Conservation (phyloP, 2,888 invertebrate genomes). For the Scelioninae gen. 1 region DNA sequence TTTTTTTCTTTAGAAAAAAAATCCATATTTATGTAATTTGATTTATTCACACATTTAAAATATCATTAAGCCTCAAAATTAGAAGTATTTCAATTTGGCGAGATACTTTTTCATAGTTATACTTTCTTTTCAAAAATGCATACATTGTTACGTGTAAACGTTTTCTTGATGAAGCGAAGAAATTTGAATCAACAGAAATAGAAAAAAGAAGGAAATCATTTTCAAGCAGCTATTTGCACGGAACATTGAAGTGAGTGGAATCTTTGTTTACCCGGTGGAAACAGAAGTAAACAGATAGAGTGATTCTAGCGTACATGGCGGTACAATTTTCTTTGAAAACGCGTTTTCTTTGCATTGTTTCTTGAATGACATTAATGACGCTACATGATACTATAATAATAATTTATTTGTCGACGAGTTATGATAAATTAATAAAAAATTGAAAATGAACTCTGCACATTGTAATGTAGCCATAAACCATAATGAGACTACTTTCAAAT, state of each 20-base stretch:
- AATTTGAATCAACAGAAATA: slow-evolving; percentile 58
- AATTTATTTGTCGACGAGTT: slow-evolving; percentile 19
- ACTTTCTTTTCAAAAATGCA: slow-evolving; percentile 28
- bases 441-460: neutral
- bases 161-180: slow-evolving; percentile 49
- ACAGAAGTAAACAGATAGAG: slow-evolving; percentile 58
- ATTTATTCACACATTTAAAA: neutral
- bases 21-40: neutral
- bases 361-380: slow-evolving; percentile 36
- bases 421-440: slow-evolving; percentile 9
- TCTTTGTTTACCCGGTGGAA: slow-evolving; percentile 65
- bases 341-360: slow-evolving; percentile 28
- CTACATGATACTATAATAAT: slow-evolving; percentile 33
- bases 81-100: slow-evolving; percentile 12
- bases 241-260: slow-evolving; percentile 51
- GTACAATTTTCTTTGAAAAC: slow-evolving; percentile 48
- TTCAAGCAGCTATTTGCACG: slow-evolving; percentile 64
- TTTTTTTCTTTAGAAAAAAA: neutral
- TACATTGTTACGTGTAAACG: slow-evolving; percentile 30
- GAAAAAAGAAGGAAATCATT: slow-evolving; percentile 50
- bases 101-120: slow-evolving; percentile 25
- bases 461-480: too few relatives aligned
- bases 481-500: too few relatives aligned
- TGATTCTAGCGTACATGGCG: slow-evolving; percentile 30
- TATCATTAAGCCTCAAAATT: neutral